These are phyloP conservation scores for Psettodes erumei DNA, from an alignment of 2,113 vertebrate genomes.

Conservation along the genomic window DNA sequence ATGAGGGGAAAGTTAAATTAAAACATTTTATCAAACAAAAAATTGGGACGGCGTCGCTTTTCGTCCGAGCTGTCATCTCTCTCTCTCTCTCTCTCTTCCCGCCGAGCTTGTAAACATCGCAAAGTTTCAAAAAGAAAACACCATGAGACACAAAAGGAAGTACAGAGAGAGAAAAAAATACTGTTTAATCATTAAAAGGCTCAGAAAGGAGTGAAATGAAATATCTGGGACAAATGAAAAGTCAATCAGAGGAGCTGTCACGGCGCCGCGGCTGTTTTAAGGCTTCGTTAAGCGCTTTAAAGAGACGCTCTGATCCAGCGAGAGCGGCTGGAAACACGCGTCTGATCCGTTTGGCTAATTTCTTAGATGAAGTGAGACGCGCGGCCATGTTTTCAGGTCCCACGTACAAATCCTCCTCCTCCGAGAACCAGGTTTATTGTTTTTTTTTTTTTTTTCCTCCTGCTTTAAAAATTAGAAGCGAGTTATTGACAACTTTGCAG, in stretches of 20 bases:
- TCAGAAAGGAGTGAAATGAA: conserved; percentile 64
- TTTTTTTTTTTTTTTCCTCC: conserved; percentile 14
- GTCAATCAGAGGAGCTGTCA: conserved; percentile 69
- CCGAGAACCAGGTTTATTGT: conserved; percentile 10
- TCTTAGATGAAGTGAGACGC: conserved; percentile 36
- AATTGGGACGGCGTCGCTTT: conserved; percentile 46
- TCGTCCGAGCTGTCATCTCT: conserved; percentile 31
- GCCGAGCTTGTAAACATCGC: conserved; percentile 37
- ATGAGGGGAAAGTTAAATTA: conserved; percentile 77
- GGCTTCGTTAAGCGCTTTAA: conserved; percentile 67
- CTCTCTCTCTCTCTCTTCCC: conserved; percentile 39
- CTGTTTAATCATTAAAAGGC: conserved; percentile 71
- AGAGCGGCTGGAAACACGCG: conserved; percentile 47
- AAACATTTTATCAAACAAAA: conserved; percentile 70
- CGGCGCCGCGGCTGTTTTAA: conserved; percentile 40
- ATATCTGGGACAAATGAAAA: conserved; percentile 79
- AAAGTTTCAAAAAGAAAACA: conserved; percentile 30
- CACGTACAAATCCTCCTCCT: conserved; percentile 9
- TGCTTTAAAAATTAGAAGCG: conserved; percentile 31
- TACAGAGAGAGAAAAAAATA: conserved; percentile 12
- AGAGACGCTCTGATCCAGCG: conserved; percentile 53
- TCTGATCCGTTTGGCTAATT: conserved; percentile 68
- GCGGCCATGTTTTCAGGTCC: conserved; percentile 15
- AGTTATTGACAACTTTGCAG: conserved; percentile 20
- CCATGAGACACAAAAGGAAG: conserved; percentile 42